phyloP scores from a whole-genome alignment of 1,140 invertebrate species.

The Carposina sasakii region DNA sequence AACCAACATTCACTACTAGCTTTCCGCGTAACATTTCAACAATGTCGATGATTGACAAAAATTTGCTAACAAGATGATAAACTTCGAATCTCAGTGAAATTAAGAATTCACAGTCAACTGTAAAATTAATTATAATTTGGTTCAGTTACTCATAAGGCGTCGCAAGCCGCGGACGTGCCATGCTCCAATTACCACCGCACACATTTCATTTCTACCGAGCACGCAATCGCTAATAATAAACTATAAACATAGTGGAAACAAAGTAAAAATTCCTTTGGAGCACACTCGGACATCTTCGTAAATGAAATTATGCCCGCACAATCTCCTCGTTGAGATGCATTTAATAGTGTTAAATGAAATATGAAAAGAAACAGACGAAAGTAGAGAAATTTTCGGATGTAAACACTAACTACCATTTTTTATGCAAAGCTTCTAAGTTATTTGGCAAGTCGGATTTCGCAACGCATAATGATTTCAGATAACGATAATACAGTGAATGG shows the following conservation, averaged over 20 bases:
- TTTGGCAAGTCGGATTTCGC: too few species aligned
- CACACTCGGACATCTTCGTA: constrained; percentile 22
- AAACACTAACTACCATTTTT: too few species aligned
- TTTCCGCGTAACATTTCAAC: too few species aligned
- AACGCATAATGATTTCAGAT: too few species aligned
- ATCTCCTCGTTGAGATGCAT: constrained; percentile 37
- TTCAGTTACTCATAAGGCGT: constrained; percentile 52
- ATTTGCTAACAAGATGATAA: too few species aligned
- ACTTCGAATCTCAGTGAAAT: constrained; percentile 28
- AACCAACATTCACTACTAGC: too few species aligned
- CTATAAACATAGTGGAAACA: constrained; percentile 47
- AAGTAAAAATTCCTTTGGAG: constrained; percentile 39
- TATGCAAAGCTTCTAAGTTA: too few species aligned
- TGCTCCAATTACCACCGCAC: constrained; percentile 49
- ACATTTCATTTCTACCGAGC: constrained; percentile 62
- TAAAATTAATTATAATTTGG: constrained; percentile 56
- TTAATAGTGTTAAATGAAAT: constrained; percentile 51
- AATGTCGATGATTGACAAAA: too few species aligned
- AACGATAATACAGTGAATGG: too few species aligned
- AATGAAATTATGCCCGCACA: constrained; percentile 55
- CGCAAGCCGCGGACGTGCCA: constrained; percentile 41
- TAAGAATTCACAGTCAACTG: constrained; percentile 42
- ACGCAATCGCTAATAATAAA: constrained; percentile 38
- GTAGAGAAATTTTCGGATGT: constrained; percentile 37
- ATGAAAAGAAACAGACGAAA: constrained; percentile 43